Percentiles rank a stretch among this genome's conserved stretches.
These are phyloP conservation scores for Myrmecobius fasciatus DNA, from an alignment of 2,113 vertebrate species.

Conservation along the genomic window DNA sequence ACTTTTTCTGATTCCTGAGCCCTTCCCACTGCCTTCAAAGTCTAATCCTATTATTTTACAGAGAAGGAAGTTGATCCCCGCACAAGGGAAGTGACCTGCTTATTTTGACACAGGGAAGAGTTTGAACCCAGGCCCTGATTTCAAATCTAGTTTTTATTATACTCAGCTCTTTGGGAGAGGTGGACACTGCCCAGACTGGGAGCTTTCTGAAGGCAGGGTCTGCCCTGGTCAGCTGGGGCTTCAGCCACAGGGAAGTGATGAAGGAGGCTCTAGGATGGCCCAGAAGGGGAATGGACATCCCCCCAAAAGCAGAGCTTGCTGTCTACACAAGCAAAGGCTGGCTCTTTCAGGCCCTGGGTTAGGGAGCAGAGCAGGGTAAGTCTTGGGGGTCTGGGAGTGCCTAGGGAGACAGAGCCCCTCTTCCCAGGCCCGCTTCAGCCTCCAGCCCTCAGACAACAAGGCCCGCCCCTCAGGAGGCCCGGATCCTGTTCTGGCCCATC, in stretches of 20 bases:
- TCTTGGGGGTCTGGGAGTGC: no score
- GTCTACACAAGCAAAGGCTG: no score
- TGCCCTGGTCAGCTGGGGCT: no score
- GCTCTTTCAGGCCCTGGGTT: neutral
- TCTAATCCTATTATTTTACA: neutral
- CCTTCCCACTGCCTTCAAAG: neutral
- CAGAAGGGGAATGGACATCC: no score
- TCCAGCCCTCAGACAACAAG: no score
- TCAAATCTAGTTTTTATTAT: neutral
- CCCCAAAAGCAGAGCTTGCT: no score
- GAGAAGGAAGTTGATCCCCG: neutral
- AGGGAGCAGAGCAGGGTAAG: no score
- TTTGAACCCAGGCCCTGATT: neutral
- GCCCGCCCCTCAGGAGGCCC: no score
- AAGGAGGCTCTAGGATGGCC: neutral
- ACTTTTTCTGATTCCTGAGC: no score
- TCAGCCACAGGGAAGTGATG: no score
- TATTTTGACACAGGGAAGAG: neutral
- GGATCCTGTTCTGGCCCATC: neutral
- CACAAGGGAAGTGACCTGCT: no score
- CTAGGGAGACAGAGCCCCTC: no score
- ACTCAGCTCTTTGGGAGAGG: neutral
- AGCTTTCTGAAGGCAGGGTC: neutral
- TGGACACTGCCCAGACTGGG: neutral
- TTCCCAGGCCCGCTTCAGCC: neutral